These are phyloP conservation scores for Thysanoteuthis rhombus DNA, from an alignment of 2,888 invertebrate genomes.

Conservation along the genomic window DNA sequence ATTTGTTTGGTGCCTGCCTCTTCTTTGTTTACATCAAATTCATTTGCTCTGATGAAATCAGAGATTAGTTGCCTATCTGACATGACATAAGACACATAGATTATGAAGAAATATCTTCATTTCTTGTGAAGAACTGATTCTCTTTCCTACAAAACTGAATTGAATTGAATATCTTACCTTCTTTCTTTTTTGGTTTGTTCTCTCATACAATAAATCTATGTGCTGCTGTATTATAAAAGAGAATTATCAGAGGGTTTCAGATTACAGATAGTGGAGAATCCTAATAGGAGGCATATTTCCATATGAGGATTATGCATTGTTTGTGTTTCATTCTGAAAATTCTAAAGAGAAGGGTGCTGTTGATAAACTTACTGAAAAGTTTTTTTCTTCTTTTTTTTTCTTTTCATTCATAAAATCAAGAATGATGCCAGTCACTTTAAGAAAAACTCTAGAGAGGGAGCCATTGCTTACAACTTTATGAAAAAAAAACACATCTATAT, in stretches of 20 bases:
- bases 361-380: neutral
- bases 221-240: neutral
- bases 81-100: neutral
- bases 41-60: neutral
- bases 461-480: too few relatives aligned
- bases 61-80: neutral
- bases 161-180: neutral
- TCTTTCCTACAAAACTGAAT: neutral
- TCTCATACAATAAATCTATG: neutral
- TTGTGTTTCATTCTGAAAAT: neutral
- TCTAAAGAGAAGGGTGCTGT: neutral
- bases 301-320: neutral
- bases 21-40: neutral
- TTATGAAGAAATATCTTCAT: neutral
- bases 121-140: neutral
- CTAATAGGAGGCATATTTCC: neutral
- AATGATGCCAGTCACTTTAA: neutral
- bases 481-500: too few relatives aligned
- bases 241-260: constrained; percentile 12
- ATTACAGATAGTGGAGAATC: neutral
- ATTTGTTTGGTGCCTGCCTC: neutral
- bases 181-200: neutral
- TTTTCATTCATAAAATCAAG: neutral
- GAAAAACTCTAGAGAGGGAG: too few relatives aligned
- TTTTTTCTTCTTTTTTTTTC: neutral